Evolutionary conservation across 2,113 vertebrate species (phyloP).

Genomic region (Stigmatopora argus): DNA sequence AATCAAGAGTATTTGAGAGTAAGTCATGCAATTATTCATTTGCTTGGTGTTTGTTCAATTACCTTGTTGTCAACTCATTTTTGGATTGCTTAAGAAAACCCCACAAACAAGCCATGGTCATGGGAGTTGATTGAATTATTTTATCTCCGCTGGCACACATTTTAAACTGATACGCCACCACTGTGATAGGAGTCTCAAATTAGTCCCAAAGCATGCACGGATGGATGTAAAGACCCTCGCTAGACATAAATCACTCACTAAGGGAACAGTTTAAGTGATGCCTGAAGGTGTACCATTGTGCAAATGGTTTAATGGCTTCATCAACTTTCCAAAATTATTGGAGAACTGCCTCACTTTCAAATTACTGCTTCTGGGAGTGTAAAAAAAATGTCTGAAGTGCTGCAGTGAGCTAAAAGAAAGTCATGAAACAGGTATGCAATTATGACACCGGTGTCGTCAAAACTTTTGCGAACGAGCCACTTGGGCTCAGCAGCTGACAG

Average conservation of each 20-base stretch:
- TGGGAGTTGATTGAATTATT: background rate
- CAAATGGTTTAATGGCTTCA: constrained; percentile 16
- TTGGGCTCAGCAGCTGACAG: constrained; percentile 30
- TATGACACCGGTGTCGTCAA: constrained; percentile 14
- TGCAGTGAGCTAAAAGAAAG: constrained; percentile 26
- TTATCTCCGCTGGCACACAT: constrained; percentile 12
- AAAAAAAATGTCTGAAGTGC: constrained; percentile 13
- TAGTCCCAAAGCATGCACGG: background rate
- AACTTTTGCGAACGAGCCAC: constrained; percentile 39
- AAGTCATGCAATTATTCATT: too few relatives aligned
- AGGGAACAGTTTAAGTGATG: background rate
- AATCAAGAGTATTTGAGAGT: too few relatives aligned
- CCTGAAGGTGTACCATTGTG: constrained; percentile 17
- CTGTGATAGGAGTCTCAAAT: constrained; percentile 32
- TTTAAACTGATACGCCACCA: constrained; percentile 47
- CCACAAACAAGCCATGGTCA: background rate
- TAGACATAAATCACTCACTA: constrained; percentile 25
- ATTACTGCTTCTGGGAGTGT: background rate
- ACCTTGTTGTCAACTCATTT: too few relatives aligned
- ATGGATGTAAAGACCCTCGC: background rate
- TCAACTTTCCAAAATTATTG: background rate
- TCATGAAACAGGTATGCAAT: constrained; percentile 39
- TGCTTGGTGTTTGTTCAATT: too few relatives aligned
- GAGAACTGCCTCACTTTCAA: background rate
- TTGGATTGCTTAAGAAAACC: background rate